Percentiles rank a stretch among this genome's conserved stretches.
Conservation (phyloP, 37 sponge, comb jelly and placozoan species). For the Chondrilla cf. caribensis region DNA sequence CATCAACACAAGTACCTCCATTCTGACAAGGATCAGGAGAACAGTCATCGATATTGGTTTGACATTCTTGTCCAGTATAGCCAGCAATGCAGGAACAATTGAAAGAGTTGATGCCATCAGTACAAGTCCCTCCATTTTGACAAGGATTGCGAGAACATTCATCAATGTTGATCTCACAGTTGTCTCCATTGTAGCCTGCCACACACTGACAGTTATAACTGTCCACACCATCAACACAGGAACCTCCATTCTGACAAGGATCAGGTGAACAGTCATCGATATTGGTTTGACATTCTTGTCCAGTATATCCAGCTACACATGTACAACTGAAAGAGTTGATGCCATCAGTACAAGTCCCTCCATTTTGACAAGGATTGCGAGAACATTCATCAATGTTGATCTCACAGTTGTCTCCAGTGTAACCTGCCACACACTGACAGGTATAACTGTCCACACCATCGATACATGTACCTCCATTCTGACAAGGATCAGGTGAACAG, state of each 20-base stretch:
- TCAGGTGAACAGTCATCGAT: constrained; percentile 32
- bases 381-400: constrained; percentile 26
- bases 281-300: constrained; percentile 25
- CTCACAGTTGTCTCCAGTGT: constrained; percentile 32
- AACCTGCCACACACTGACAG: constrained; percentile 23
- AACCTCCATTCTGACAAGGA: constrained; percentile 30
- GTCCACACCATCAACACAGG: constrained; percentile 38
- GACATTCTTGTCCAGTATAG: constrained; percentile 32
- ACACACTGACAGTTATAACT: background rate
- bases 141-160: constrained; percentile 21
- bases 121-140: constrained; percentile 24
- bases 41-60: constrained; percentile 46
- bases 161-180: constrained; percentile 15
- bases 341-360: constrained; percentile 38
- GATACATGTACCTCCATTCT: constrained; percentile 14
- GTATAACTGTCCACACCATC: constrained; percentile 7
- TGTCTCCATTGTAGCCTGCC: constrained; percentile 9
- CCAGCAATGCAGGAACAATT: constrained; percentile 37
- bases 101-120: constrained; percentile 14
- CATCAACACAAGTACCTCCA: constrained; percentile 28
- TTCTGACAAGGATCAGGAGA: constrained; percentile 18
- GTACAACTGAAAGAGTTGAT: constrained; percentile 17
- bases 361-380: constrained; percentile 40
- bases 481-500: constrained; percentile 9
- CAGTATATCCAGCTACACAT: constrained; percentile 34